Conservation (phyloP, 2,113 vertebrate species). For the Phaethornis superciliosus region DNA sequence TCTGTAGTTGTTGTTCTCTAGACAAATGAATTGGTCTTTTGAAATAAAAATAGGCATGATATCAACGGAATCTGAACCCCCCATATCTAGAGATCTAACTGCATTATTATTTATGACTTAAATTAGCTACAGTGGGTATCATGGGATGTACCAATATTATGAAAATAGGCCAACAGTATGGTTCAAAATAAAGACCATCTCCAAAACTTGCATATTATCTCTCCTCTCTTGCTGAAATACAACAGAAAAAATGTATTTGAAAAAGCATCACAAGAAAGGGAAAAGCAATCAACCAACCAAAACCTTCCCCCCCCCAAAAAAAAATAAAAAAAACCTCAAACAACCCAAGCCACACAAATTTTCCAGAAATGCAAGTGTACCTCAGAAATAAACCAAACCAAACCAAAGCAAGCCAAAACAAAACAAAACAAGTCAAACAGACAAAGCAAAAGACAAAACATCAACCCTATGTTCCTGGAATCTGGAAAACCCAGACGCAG, state of each 20-base stretch:
- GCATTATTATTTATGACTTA: not conserved
- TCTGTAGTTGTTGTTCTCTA: not conserved
- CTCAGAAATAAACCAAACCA: too few species aligned
- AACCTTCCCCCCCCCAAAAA: accelerated
- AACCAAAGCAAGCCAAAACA: too few species aligned
- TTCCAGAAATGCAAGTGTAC: not conserved
- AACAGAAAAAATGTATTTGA: not conserved
- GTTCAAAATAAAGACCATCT: not conserved
- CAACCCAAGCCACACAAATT: not conserved
- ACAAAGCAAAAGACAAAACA: too few species aligned
- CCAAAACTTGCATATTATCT: not conserved
- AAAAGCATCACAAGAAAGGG: not conserved
- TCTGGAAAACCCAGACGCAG: not conserved
- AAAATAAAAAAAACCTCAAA: not conserved
- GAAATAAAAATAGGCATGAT: not conserved
- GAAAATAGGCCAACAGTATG: not conserved
- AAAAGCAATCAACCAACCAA: accelerated
- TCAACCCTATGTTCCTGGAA: not conserved
- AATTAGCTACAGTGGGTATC: not conserved
- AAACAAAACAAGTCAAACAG: not conserved
- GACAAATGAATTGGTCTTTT: not conserved
- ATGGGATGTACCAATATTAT: not conserved
- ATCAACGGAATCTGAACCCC: not conserved
- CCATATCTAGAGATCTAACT: not conserved
- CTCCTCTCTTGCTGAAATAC: not conserved